These are phyloP conservation scores for Leptogaster cylindrica DNA, from an alignment of 2,888 invertebrate species.

Conservation along the genomic window DNA sequence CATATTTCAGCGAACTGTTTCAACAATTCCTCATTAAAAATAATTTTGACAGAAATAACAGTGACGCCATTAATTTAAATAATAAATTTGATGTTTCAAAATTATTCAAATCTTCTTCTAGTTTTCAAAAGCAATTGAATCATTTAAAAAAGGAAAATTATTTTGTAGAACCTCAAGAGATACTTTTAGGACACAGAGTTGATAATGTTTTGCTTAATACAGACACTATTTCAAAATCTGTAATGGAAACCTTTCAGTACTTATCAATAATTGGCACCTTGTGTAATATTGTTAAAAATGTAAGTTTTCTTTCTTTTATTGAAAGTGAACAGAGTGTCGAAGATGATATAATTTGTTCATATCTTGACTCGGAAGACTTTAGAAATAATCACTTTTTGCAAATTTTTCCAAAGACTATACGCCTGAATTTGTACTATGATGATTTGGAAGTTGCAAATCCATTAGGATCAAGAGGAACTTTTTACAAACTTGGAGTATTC, in stretches of 20 bases:
- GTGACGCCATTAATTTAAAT: not conserved
- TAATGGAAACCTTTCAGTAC: conserved; percentile 1
- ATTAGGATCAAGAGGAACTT: conserved; percentile 33
- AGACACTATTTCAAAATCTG: not conserved
- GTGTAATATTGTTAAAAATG: not conserved
- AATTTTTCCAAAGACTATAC: not conserved
- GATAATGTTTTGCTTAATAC: not conserved
- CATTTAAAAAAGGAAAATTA: not conserved
- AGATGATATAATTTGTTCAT: not conserved
- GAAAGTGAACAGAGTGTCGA: not conserved
- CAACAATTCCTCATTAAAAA: too few relatives aligned
- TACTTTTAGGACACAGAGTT: not conserved
- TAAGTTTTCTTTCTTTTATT: not conserved
- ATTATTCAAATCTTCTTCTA: not conserved
- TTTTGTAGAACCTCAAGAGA: not conserved
- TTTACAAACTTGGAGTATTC: conserved; percentile 38
- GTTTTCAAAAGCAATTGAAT: not conserved
- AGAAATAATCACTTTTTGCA: not conserved
- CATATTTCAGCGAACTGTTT: too few relatives aligned
- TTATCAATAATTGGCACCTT: not conserved
- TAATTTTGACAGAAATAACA: too few relatives aligned
- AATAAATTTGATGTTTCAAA: not conserved
- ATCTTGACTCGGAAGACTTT: not conserved
- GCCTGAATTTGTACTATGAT: conserved; percentile 38
- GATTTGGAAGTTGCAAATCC: conserved; percentile 37